phyloP scores from a whole-genome alignment of 1,140 invertebrate genomes.

The Brachystomella parvula region DNA sequence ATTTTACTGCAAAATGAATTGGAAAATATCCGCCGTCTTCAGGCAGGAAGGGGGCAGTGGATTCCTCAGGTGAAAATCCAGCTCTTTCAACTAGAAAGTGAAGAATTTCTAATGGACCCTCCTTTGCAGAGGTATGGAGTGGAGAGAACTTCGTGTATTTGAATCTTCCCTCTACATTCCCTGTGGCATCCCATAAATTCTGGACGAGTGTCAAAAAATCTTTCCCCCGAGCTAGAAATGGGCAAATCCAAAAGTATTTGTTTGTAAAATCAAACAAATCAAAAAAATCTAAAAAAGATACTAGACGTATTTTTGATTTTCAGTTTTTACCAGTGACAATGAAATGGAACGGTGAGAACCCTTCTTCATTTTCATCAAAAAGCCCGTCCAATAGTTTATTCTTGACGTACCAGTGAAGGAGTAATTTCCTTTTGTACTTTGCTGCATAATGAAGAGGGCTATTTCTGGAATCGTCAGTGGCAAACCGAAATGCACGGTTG shows the following conservation, averaged over 20 bases:
- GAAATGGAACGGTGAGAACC: not conserved
- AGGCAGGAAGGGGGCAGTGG: not conserved
- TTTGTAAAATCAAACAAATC: not conserved
- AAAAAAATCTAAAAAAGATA: not conserved
- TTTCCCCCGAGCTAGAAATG: not conserved
- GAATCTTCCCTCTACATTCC: not conserved
- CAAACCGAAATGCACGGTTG: not conserved
- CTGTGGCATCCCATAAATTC: not conserved
- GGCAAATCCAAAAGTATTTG: not conserved
- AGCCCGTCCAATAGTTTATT: not conserved
- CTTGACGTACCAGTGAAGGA: not conserved
- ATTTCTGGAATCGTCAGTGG: not conserved
- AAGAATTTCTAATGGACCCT: not conserved
- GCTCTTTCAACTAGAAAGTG: not conserved
- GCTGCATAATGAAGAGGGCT: constrained; percentile 3
- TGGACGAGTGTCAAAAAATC: not conserved
- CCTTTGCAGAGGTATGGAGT: not conserved
- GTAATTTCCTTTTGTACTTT: not conserved
- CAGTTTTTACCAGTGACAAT: not conserved
- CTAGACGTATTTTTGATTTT: not conserved
- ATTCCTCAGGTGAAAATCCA: not conserved
- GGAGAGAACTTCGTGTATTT: not conserved
- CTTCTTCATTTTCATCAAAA: not conserved
- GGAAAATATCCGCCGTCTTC: not conserved
- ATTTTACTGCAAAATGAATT: not conserved